Base-by-base conservation (phyloP, 2,888 invertebrate genomes). In the Gastrophysa polygoni region DNA sequence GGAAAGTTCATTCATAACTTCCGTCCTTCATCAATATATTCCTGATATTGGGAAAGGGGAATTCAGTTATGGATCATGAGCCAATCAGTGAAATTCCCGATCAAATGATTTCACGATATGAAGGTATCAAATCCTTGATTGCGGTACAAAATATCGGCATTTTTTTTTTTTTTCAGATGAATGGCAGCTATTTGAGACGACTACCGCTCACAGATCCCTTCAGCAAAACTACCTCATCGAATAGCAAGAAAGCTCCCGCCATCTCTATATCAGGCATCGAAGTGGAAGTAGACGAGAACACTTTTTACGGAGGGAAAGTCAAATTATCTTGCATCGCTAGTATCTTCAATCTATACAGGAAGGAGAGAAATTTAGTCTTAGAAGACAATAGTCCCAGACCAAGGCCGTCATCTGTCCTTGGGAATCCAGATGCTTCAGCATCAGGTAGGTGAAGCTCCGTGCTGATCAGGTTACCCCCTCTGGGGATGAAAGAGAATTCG, bases 331-430 rank as follows among this genome's bases (percentile, higher is more conserved):
- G 90, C 80, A 85, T 87, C 73, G 89, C 88, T 59, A 86, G 85
- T 72, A 83, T 90, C 79, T 89, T 89, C 83, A 86, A 88, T 78
- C 82, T 90, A 72, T 89, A 90, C 80, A 84, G 85, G 69, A 84
- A 86, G 70, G 83, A 86, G 69, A 84, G 86, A 57, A 88, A 87
- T 78, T 82, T 87, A 67, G 82, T 86, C 72, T 83, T 91, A 74
- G 89, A 89, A 79, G 90, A 91, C 82, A 90, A 91, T 80, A 87
- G 88, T 75, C 91, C 91, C 63, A 85, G 89, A 80, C 87, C 91
- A 71, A 86, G 89, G 80, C 87, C 90, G 73, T 90, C 91, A 64
- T 89, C 90, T 60, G 90, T 91, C 73, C 82, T 91, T 72, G 90
- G 90, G 72, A 90, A 89, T 64, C 85, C 88, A 65, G 88, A 89